A percentile compares a stretch with the other conserved stretches of the same genome.
These are phyloP conservation scores for Cerastoderma edule DNA, from an alignment of 2,888 invertebrate genomes.

Conservation along the genomic window DNA sequence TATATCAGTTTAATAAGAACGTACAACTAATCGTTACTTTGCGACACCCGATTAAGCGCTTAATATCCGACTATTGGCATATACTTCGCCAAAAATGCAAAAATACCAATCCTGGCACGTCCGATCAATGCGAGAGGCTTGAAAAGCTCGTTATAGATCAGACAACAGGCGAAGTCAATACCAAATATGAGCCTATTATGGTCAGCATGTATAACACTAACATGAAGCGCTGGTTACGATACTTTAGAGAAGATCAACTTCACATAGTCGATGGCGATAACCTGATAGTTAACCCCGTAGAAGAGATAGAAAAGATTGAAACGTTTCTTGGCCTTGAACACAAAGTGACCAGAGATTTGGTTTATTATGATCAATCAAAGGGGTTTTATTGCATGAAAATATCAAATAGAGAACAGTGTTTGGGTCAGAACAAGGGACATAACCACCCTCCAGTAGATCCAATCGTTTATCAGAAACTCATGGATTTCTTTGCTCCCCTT, in stretches of 20 bases:
- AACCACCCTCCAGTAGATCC: no score
- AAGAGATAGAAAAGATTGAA: conserved; percentile 16
- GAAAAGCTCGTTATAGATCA: background rate
- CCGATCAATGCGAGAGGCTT: background rate
- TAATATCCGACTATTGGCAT: conserved; percentile 81
- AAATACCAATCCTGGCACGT: background rate
- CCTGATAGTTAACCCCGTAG: conserved; percentile 4
- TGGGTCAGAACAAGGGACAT: no score
- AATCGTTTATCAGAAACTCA: background rate
- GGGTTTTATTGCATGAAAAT: conserved; percentile 3
- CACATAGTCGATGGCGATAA: conserved; percentile 8
- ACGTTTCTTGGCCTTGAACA: conserved; percentile 1
- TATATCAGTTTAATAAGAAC: conserved; percentile 95
- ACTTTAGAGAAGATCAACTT: no score
- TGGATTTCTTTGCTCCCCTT: background rate
- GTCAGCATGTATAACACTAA: background rate
- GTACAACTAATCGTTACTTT: conserved; percentile 95
- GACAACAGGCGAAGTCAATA: background rate
- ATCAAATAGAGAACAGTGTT: no score
- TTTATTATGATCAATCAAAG: background rate
- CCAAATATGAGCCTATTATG: background rate
- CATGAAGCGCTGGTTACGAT: background rate
- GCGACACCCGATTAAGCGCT: conserved; percentile 96
- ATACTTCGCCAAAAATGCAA: no score
- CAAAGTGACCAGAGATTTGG: background rate